phyloP scores from a whole-genome alignment of 2,888 invertebrate genomes.

The Oligia strigilis region DNA sequence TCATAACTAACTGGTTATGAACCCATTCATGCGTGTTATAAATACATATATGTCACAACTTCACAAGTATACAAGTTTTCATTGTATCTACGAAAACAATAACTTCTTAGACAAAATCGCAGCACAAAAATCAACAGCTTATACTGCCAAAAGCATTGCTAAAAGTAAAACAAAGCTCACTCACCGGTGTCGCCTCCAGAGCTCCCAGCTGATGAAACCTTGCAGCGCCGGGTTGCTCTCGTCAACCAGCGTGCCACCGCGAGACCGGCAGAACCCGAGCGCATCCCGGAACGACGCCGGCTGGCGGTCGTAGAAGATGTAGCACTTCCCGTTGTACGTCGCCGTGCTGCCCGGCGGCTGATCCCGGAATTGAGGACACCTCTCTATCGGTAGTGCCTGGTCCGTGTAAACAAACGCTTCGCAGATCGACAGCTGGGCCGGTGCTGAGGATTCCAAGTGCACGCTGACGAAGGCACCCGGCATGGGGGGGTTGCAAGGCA shows the following conservation, averaged over 20 bases:
- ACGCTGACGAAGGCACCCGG: constrained; percentile 98
- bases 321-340: constrained; percentile 98
- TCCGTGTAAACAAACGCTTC: constrained; percentile 98
- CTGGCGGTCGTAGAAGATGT: constrained; percentile 97
- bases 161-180: constrained; percentile 73
- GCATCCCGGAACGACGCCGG: constrained; percentile 95
- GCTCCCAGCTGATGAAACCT: constrained; percentile 98
- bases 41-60: background rate
- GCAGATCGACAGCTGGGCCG: constrained; percentile 96
- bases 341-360: constrained; percentile 98
- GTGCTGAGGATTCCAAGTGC: constrained; percentile 94
- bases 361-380: constrained; percentile 97
- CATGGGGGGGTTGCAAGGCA: constrained; percentile 98
- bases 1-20: too few relatives aligned
- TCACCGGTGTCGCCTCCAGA: constrained; percentile 96
- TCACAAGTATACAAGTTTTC: background rate
- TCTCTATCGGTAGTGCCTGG: constrained; percentile 96
- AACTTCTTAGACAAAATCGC: background rate
- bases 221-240: constrained; percentile 98
- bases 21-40: background rate
- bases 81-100: background rate
- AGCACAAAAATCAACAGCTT: background rate
- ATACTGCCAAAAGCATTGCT: constrained; percentile 3
- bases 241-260: constrained; percentile 96
- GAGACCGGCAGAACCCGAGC: constrained; percentile 94